Evolutionary conservation across 2,797 vertebrate species (phyloP), one percentile per base, ranked within the genome.

Genomic region (Amphiprion clarkii): DNA sequence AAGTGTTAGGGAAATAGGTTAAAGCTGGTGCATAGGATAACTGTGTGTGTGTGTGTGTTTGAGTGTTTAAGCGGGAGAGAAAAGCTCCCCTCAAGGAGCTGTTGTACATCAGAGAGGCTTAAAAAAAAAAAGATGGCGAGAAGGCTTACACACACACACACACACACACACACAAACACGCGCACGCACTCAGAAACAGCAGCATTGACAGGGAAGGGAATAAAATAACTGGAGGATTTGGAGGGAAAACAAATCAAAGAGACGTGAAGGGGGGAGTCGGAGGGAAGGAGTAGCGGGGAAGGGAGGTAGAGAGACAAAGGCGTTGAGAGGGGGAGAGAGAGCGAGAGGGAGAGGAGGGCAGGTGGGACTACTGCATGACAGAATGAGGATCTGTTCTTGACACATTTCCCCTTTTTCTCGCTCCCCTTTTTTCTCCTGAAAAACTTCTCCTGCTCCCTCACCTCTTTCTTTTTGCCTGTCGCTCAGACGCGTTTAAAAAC

Each of bases 201-300:
- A 66, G 73, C 85, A 82, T 67, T 92, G 92, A 93, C 93, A 92
- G 89, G 82, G 79, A 81, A 86, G 89, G 89, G 91, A 92, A 92
- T 92, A 90, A 90, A 92, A 90, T 89, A 91, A 93, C 90, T 89
- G 86, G 87, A 92, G 89, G 90, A 92, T 94, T 94, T 92, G 88
- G 90, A 88, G 83, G 83, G 82, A 90, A 90, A 93, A 92, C 91
- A 94, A 94, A 92, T 92, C 91, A 93, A 92, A 94, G 89, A 90
- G 91, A 93, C 75, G 65, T 76, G 84, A 82, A 81, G 79, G 75
- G 80, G 69, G 78, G 56, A 48, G 74, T 68, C 71, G 62, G 74
- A 69, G 55, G 65, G 69, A 69, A 53, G 54, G 56, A 74, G 71
- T 17, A 52, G 64, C 29, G 19, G 59, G 49, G 44, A 19, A 74